Conservation (phyloP, 1,140 invertebrate genomes). For the Drosophila sturtevanti region DNA sequence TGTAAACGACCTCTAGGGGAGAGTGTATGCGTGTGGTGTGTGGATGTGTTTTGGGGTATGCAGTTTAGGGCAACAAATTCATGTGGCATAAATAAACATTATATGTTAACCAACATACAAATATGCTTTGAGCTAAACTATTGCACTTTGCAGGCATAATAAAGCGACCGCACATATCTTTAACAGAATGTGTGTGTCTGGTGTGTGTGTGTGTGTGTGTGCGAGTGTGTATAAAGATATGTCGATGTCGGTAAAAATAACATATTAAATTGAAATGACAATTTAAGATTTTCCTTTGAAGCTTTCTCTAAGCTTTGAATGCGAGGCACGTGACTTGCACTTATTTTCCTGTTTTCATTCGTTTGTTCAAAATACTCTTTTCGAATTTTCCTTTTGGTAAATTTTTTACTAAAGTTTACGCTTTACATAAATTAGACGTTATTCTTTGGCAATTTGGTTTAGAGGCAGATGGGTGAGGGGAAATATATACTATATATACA, state of each 20-base stretch:
- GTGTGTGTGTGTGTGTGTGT: constrained; percentile 12
- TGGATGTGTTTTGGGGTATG: constrained; percentile 22
- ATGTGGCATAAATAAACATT: constrained; percentile 72
- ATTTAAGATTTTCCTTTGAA: constrained; percentile 54
- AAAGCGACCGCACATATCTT: constrained; percentile 54
- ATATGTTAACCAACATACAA: constrained; percentile 65
- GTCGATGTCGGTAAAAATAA: constrained; percentile 36
- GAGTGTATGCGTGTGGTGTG: constrained; percentile 10
- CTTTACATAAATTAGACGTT: constrained; percentile 3
- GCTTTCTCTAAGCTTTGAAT: constrained; percentile 32
- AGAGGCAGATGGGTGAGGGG: neutral
- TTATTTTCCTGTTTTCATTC: constrained; percentile 11
- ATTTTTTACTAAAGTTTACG: neutral
- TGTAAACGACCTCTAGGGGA: constrained; percentile 50
- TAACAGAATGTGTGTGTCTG: constrained; percentile 34
- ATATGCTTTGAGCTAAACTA: constrained; percentile 53
- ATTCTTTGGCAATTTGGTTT: neutral
- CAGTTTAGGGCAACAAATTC: constrained; percentile 46
- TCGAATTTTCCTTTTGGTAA: neutral
- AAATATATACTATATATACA: neutral
- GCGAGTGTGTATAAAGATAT: neutral
- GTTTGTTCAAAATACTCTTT: neutral
- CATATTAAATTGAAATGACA: constrained; percentile 60
- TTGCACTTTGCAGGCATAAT: constrained; percentile 49
- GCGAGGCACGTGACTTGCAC: constrained; percentile 54